phyloP scores from a whole-genome alignment of 2,888 invertebrate genomes.

The Pteria penguin region DNA sequence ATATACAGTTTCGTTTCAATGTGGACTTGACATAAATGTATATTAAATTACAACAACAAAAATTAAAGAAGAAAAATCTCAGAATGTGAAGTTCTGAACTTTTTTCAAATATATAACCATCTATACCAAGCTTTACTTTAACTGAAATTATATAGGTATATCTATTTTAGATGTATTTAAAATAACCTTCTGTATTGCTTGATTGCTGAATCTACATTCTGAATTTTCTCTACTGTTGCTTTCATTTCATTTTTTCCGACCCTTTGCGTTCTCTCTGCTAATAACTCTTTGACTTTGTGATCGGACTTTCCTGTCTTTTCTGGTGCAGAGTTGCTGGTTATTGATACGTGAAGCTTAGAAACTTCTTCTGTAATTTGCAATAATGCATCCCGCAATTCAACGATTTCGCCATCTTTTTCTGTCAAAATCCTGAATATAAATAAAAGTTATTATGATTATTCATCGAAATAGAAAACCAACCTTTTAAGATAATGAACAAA shows the following conservation, averaged over 20 bases:
- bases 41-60: no score
- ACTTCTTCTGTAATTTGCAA: constrained; percentile 53
- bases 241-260: constrained; percentile 18
- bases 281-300: not conserved
- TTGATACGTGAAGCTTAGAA: constrained; percentile 45
- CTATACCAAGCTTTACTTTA: no score
- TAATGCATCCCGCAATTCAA: constrained; percentile 41
- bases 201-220: constrained; percentile 23
- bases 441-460: no score
- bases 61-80: no score
- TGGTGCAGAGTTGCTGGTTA: not conserved
- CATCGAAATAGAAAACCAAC: no score
- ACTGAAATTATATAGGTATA: no score
- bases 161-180: no score
- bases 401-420: constrained; percentile 48
- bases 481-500: no score
- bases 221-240: constrained; percentile 13
- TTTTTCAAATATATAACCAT: no score
- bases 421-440: constrained; percentile 47
- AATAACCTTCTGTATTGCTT: constrained; percentile 34
- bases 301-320: not conserved
- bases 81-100: no score
- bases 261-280: not conserved
- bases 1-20: no score
- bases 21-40: no score